Percentiles rank a stretch among this genome's conserved stretches.
phyloP scores from a whole-genome alignment of 2,113 vertebrate species.

The Craseonycteris thonglongyai region DNA sequence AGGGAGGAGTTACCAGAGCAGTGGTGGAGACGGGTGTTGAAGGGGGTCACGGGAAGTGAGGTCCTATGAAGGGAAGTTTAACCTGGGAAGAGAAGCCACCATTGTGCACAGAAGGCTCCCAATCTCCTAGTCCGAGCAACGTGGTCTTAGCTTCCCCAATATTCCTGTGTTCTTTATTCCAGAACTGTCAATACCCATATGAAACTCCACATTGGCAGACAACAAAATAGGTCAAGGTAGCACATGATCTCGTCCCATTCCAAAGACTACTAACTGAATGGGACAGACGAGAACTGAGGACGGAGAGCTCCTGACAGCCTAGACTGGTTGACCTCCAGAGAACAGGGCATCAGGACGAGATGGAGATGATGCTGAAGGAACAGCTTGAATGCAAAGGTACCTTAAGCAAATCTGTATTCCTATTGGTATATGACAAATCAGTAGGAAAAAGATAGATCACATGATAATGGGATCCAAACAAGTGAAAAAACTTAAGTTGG shows the following conservation, averaged over 20 bases:
- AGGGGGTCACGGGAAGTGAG: neutral
- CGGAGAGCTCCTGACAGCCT: neutral
- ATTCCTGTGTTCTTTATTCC: neutral
- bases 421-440: neutral
- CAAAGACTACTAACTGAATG: neutral
- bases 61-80: neutral
- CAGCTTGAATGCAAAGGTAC: neutral
- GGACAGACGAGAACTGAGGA: neutral
- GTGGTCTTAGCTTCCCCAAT: neutral
- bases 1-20: no score
- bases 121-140: no score
- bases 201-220: neutral
- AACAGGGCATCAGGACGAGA: neutral
- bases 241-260: neutral
- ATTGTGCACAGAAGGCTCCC: neutral
- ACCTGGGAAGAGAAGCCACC: neutral
- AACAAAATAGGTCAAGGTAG: neutral
- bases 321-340: neutral
- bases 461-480: neutral
- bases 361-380: neutral
- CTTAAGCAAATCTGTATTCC: neutral
- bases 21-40: neutral
- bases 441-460: neutral
- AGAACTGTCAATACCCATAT: neutral
- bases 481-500: neutral